These are phyloP conservation scores for Aspidiotus rigidus DNA, from an alignment of 2,888 invertebrate genomes.

Conservation along the genomic window DNA sequence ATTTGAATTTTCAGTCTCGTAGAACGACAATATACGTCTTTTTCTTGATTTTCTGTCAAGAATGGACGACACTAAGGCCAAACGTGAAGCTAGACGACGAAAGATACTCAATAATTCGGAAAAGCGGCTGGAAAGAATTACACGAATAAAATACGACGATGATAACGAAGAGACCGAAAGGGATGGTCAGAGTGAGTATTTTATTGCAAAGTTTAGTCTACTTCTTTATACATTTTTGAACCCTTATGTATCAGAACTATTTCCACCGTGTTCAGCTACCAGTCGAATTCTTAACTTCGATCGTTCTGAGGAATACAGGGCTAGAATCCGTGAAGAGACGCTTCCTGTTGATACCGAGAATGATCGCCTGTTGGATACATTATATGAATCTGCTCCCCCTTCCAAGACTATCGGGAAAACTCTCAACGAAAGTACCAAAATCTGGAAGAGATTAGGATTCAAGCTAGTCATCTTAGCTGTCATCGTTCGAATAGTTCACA, in stretches of 20 bases:
- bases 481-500: conserved; percentile 24
- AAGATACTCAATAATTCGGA: conserved; percentile 35
- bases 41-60: not conserved
- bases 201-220: no score
- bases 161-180: conserved; percentile 5
- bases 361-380: not conserved
- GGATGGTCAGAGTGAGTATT: no score
- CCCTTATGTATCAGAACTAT: no score
- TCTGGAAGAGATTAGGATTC: conserved; percentile 30
- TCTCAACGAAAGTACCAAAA: not conserved
- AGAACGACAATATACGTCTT: no score
- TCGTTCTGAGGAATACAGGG: no score
- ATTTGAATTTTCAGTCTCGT: no score
- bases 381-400: not conserved
- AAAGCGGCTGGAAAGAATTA: conserved; percentile 34
- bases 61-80: conserved; percentile 23
- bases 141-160: conserved; percentile 17
- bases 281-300: no score
- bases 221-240: no score
- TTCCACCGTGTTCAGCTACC: no score
- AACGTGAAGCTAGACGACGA: conserved; percentile 33
- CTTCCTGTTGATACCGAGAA: no score
- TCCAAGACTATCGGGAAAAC: not conserved
- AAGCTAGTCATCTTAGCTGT: conserved; percentile 19
- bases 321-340: no score